phyloP scores from a whole-genome alignment of 2,113 vertebrate genomes.

The Ranitomeya imitator region DNA sequence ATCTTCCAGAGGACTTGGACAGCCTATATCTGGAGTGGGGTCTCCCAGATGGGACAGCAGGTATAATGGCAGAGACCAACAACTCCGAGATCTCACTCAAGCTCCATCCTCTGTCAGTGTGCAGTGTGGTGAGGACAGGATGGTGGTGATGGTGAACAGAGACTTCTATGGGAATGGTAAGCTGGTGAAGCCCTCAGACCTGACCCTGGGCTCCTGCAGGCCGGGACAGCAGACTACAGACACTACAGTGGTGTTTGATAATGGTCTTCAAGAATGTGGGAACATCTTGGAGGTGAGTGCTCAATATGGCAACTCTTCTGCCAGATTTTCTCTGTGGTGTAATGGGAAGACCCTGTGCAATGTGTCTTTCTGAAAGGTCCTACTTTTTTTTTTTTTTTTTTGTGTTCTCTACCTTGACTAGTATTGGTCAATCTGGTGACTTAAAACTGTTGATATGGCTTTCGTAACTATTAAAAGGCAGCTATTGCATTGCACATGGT shows the following conservation, averaged over 20 bases:
- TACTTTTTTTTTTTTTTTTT: too few relatives aligned
- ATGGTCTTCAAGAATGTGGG: slow-evolving; percentile 26
- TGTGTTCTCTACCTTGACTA: too few relatives aligned
- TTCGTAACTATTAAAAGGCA: too few relatives aligned
- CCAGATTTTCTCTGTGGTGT: too few relatives aligned
- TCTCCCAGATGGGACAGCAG: neutral
- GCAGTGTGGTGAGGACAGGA: slow-evolving; percentile 16
- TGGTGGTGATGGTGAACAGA: slow-evolving; percentile 18
- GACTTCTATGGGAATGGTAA: slow-evolving; percentile 39
- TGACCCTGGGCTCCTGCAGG: neutral
- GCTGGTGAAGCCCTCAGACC: slow-evolving; percentile 12
- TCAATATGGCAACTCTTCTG: too few relatives aligned
- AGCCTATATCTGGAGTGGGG: neutral
- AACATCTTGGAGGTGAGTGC: neutral
- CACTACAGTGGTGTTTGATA: neutral
- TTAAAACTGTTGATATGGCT: too few relatives aligned
- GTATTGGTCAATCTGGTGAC: too few relatives aligned
- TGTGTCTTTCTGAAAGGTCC: too few relatives aligned
- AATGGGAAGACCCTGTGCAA: too few relatives aligned
- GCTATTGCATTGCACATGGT: too few relatives aligned
- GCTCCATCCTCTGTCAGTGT: neutral
- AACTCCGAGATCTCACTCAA: neutral
- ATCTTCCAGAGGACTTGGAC: neutral
- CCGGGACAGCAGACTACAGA: neutral
- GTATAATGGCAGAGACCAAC: neutral